These are phyloP conservation scores for Mimas tiliae DNA, from an alignment of 2,888 invertebrate genomes.

Conservation along the genomic window DNA sequence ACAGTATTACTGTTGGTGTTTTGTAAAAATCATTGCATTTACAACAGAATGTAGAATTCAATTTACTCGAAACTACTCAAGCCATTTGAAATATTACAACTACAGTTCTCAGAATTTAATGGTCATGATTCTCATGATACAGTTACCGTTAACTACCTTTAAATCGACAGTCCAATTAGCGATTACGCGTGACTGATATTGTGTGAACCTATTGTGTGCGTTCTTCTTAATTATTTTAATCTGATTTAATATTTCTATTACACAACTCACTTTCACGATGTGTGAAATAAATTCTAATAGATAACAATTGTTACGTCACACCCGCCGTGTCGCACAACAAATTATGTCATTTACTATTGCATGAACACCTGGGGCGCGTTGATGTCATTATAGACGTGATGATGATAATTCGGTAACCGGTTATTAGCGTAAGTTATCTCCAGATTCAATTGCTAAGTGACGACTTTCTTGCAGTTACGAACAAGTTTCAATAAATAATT, in stretches of 20 bases:
- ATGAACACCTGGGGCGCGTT: conserved; percentile 27
- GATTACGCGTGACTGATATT: conserved; percentile 34
- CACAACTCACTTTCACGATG: conserved; percentile 45
- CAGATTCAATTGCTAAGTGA: conserved; percentile 12
- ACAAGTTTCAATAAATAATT: not conserved
- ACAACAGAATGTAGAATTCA: too few relatives aligned
- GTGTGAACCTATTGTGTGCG: conserved; percentile 38
- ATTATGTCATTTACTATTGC: conserved; percentile 34
- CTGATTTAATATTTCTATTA: conserved; percentile 37
- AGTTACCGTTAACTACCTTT: conserved; percentile 28
- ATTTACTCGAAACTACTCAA: too few relatives aligned
- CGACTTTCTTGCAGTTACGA: not conserved
- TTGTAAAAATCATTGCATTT: not conserved
- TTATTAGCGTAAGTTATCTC: conserved; percentile 17
- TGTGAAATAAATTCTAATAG: conserved; percentile 41
- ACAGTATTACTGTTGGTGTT: not conserved
- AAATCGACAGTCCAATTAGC: conserved; percentile 26
- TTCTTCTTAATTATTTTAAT: conserved; percentile 38
- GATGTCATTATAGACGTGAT: conserved; percentile 33
- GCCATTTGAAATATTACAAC: conserved; percentile 4
- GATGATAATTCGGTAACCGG: conserved; percentile 30
- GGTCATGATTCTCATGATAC: conserved; percentile 21
- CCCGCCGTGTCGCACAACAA: conserved; percentile 30
- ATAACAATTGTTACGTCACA: conserved; percentile 44
- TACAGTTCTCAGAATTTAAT: not conserved